A percentile compares a stretch with the other conserved stretches of the same genome.
These are phyloP conservation scores for Platysteira castanea DNA, from an alignment of 2,113 vertebrate species.

Conservation along the genomic window DNA sequence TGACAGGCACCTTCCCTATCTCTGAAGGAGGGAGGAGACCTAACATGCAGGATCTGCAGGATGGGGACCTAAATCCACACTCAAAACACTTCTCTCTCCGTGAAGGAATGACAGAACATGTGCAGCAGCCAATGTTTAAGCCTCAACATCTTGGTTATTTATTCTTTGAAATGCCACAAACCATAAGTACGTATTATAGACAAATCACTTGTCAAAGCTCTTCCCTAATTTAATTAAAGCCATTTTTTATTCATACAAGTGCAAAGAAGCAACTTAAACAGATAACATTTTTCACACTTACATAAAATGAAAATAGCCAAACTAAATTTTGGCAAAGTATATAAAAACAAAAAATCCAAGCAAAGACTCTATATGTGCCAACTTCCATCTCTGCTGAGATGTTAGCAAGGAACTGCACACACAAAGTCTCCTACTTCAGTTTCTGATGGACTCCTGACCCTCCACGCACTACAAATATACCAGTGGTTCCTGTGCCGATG, in stretches of 20 bases:
- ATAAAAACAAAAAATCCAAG: slow-evolving; percentile 53
- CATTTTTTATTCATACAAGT: slow-evolving; percentile 67
- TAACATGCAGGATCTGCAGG: background rate
- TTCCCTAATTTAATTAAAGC: slow-evolving; percentile 64
- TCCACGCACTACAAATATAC: rapidly evolving
- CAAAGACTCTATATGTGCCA: slow-evolving; percentile 52
- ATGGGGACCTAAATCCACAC: background rate
- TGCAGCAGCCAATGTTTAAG: slow-evolving; percentile 71
- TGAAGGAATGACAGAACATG: slow-evolving; percentile 58
- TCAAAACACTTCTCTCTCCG: background rate
- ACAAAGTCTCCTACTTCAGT: background rate
- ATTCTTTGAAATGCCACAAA: slow-evolving; percentile 69
- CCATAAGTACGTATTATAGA: slow-evolving; percentile 69
- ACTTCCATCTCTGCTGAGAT: slow-evolving; percentile 35
- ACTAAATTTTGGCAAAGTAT: slow-evolving; percentile 64
- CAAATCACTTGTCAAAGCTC: slow-evolving; percentile 71
- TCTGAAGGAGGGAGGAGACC: background rate
- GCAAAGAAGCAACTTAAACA: slow-evolving; percentile 72
- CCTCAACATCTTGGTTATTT: slow-evolving; percentile 70
- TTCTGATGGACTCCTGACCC: background rate
- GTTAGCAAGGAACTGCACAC: background rate
- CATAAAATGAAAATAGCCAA: slow-evolving; percentile 65
- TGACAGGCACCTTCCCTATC: background rate
- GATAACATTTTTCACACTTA: slow-evolving; percentile 71
- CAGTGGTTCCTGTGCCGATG: too few relatives aligned